Evolutionary conservation across 2,113 vertebrate species (phyloP).

Genomic region (Halcyon malimbica): DNA sequence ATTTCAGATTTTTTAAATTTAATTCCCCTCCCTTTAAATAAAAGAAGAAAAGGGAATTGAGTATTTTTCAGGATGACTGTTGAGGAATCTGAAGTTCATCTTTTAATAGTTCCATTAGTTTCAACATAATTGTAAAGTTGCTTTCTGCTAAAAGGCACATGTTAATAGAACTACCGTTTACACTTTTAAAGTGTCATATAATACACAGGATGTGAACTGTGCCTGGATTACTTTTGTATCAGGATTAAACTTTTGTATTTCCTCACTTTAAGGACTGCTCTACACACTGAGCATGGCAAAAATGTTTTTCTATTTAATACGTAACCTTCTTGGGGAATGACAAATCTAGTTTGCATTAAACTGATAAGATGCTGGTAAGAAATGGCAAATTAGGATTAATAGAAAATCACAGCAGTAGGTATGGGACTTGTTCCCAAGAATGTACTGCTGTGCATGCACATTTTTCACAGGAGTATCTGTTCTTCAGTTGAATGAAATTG

Average conservation of each 20-base stretch:
- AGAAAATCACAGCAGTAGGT: neutral
- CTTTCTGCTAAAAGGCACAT: neutral
- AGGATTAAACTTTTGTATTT: neutral
- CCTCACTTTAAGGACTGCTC: neutral
- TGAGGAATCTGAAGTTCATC: neutral
- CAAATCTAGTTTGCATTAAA: neutral
- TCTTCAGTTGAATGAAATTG: neutral
- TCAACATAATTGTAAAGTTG: neutral
- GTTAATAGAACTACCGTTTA: neutral
- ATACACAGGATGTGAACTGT: neutral
- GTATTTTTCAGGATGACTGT: neutral
- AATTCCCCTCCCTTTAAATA: neutral
- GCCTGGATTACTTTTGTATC: neutral
- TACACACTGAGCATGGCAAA: neutral
- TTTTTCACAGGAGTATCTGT: neutral
- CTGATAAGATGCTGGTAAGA: neutral
- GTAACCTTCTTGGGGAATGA: neutral
- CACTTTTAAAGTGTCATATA: neutral
- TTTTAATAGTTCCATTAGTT: neutral
- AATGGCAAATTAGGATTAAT: neutral
- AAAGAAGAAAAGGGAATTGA: neutral
- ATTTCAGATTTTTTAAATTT: neutral
- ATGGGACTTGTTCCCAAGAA: neutral
- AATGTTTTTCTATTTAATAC: neutral
- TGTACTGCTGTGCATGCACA: neutral